Percentiles rank a stretch among this genome's conserved stretches.
Conservation (phyloP, 2,797 vertebrate species). For the Rhynchonycteris naso region DNA sequence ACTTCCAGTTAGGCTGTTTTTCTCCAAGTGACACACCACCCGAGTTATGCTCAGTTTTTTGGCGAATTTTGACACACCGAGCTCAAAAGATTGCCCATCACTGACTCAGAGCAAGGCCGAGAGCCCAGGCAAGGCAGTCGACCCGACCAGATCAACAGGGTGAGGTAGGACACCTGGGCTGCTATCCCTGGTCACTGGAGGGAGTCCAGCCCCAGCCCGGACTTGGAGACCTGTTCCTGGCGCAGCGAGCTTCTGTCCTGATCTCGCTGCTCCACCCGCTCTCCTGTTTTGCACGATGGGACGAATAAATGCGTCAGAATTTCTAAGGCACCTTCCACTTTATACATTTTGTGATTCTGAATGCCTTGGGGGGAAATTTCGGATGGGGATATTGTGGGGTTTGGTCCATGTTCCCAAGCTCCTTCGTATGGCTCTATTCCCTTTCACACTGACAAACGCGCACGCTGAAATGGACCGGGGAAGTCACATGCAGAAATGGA, state of each 20-base stretch:
- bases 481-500: background rate
- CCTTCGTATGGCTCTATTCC: background rate
- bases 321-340: background rate
- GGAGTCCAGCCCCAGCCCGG: fast-evolving
- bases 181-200: background rate
- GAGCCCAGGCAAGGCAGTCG: background rate
- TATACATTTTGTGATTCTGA: background rate
- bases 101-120: background rate
- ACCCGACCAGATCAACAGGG: fast-evolving
- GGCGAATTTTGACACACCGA: too few species aligned
- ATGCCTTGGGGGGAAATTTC: background rate
- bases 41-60: too few species aligned
- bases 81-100: too few species aligned
- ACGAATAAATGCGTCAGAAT: background rate
- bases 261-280: background rate
- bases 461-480: background rate
- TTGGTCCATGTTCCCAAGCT: background rate
- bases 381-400: background rate
- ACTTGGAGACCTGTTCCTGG: background rate
- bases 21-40: too few species aligned
- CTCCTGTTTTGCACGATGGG: background rate
- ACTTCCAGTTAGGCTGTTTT: too few species aligned
- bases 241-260: background rate
- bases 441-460: background rate
- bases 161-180: background rate